Evolutionary conservation across 2,888 invertebrate species (phyloP).

Genomic region (Drosophila melanosoma): DNA sequence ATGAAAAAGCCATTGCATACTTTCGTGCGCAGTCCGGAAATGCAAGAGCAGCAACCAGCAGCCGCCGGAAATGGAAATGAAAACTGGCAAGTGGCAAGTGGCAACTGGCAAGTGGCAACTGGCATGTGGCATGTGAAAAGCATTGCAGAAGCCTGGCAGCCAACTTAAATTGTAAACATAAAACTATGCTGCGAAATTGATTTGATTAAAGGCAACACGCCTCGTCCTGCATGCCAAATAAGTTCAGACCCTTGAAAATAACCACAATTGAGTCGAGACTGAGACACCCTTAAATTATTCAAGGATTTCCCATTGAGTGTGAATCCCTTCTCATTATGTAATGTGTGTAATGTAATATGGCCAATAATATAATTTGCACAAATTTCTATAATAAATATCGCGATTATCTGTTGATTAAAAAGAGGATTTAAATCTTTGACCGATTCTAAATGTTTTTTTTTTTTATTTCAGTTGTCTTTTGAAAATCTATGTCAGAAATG

Average conservation of each 20-base stretch:
- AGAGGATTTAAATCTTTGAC: background rate
- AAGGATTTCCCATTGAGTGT: background rate
- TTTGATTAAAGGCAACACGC: conserved; percentile 74
- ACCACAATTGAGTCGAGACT: background rate
- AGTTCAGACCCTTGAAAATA: conserved; percentile 33
- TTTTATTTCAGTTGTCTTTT: too few species aligned
- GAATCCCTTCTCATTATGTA: background rate
- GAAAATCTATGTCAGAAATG: background rate
- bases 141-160: conserved; percentile 40
- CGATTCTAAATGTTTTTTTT: too few species aligned
- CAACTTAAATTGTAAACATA: conserved; percentile 79
- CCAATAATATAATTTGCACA: background rate
- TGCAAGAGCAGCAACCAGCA: conserved; percentile 45
- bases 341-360: background rate
- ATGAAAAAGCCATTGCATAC: conserved; percentile 78
- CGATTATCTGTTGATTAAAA: background rate
- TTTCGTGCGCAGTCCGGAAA: conserved; percentile 73
- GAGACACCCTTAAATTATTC: conserved; percentile 7
- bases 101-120: conserved; percentile 21
- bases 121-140: conserved; percentile 10
- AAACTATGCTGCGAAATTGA: conserved; percentile 79
- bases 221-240: conserved; percentile 74
- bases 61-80: conserved; percentile 61
- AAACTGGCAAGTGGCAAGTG: conserved; percentile 49
- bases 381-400: background rate